Evolutionary conservation across 2,888 invertebrate species (phyloP).

Genomic region (Thereva nobilitata): DNA sequence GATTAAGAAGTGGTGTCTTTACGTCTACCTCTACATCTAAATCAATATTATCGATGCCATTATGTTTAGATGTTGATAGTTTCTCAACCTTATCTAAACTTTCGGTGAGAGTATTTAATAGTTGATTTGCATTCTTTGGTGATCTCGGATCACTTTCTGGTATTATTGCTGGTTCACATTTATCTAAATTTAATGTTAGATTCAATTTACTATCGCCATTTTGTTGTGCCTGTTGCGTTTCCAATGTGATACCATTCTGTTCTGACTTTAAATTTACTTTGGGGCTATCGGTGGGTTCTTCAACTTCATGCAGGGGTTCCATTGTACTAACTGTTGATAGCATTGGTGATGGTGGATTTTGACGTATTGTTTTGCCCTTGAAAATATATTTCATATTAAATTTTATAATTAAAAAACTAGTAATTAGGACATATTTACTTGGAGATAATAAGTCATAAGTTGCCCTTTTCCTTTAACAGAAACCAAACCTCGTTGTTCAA

Average conservation of each 20-base stretch:
- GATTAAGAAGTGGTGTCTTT: constrained; percentile 43
- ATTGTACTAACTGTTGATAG: constrained; percentile 48
- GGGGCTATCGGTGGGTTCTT: constrained; percentile 56
- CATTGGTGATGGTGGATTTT: constrained; percentile 44
- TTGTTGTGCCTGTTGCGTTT: background rate
- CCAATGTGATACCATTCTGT: background rate
- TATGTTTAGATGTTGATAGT: constrained; percentile 29
- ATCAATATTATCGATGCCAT: constrained; percentile 27
- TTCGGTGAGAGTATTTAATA: constrained; percentile 33
- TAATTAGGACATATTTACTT: constrained; percentile 59
- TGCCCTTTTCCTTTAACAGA: constrained; percentile 97
- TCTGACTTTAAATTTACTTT: constrained; percentile 5
- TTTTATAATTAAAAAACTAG: background rate
- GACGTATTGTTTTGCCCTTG: constrained; percentile 40
- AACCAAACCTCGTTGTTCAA: constrained; percentile 92
- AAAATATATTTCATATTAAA: background rate
- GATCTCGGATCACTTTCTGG: constrained; percentile 51
- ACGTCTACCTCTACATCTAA: constrained; percentile 42
- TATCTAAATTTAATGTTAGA: constrained; percentile 31
- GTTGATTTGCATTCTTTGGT: constrained; percentile 41
- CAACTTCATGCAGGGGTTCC: constrained; percentile 58
- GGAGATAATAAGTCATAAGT: constrained; percentile 90
- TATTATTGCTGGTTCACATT: constrained; percentile 45
- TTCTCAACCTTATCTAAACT: constrained; percentile 37
- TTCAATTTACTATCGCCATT: background rate